Evolutionary conservation across 2,797 vertebrate species (phyloP).

Genomic region (Epinephelus malabaricus): DNA sequence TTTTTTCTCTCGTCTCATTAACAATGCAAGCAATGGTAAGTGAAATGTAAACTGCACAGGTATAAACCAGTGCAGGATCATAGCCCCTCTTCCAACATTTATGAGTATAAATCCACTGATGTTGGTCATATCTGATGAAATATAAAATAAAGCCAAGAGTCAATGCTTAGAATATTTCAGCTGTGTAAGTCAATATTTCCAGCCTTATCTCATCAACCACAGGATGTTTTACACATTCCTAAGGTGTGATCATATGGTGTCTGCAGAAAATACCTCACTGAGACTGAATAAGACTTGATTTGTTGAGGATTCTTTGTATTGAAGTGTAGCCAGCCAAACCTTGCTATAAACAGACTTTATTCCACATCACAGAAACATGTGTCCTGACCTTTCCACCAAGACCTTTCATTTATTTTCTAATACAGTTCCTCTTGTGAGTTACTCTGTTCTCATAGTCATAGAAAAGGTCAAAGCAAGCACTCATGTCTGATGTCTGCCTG

Average conservation of each 20-base stretch:
- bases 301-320: constrained; percentile 54
- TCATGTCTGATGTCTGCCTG: constrained; percentile 85
- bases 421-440: constrained; percentile 91
- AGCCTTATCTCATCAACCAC: constrained; percentile 22
- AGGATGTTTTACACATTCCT: constrained; percentile 33
- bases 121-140: constrained; percentile 11
- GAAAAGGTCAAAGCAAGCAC: constrained; percentile 93
- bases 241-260: constrained; percentile 9
- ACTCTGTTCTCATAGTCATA: constrained; percentile 89
- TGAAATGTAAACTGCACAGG: constrained; percentile 12
- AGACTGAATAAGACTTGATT: constrained; percentile 37
- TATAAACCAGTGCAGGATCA: constrained; percentile 17
- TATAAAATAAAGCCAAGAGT: constrained; percentile 3
- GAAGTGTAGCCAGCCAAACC: constrained; percentile 75
- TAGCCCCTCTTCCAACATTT: constrained; percentile 4
- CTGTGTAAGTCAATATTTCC: constrained; percentile 2
- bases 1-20: constrained; percentile 16
- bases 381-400: constrained; percentile 96
- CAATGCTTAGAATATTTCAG: constrained; percentile 12
- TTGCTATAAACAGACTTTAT: constrained; percentile 87
- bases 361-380: constrained; percentile 95
- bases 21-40: not conserved
- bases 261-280: constrained; percentile 12
- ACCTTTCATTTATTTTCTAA: constrained; percentile 96
- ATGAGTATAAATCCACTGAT: constrained; percentile 23